These are phyloP conservation scores for Aethes cnicana DNA, from an alignment of 2,888 invertebrate genomes.

Conservation along the genomic window DNA sequence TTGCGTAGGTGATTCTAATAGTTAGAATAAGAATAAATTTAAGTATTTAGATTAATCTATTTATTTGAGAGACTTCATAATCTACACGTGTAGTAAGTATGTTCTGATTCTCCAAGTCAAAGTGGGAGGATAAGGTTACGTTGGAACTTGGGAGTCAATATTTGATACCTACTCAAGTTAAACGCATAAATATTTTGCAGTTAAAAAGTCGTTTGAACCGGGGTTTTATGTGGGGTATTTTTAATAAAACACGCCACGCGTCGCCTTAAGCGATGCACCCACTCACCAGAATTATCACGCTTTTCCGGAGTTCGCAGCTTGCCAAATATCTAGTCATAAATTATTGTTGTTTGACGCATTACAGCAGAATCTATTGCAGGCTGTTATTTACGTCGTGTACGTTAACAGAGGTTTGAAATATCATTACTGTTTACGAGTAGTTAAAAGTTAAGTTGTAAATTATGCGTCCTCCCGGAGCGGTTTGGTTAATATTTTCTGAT, in stretches of 20 bases:
- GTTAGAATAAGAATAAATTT: too few species aligned
- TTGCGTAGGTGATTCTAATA: too few species aligned
- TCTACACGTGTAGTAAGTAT: too few species aligned
- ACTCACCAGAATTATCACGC: constrained; percentile 66
- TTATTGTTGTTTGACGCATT: constrained; percentile 74
- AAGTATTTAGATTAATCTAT: too few species aligned
- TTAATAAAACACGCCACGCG: constrained; percentile 46
- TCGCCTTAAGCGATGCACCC: constrained; percentile 43
- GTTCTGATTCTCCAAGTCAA: too few species aligned
- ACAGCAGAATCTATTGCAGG: constrained; percentile 71
- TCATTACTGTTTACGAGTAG: constrained; percentile 32
- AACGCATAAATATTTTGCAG: background rate
- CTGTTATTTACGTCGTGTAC: constrained; percentile 38
- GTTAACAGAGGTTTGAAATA: constrained; percentile 37
- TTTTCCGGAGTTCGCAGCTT: constrained; percentile 63
- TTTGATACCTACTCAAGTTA: background rate
- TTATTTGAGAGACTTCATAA: too few species aligned
- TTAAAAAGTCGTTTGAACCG: constrained; percentile 20
- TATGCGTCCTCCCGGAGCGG: background rate
- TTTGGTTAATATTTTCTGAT: constrained; percentile 10
- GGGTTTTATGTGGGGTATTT: constrained; percentile 24
- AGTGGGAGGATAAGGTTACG: too few species aligned
- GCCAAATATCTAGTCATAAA: constrained; percentile 75
- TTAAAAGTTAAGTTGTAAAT: background rate
- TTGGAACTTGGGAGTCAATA: too few species aligned